A percentile compares a stretch with the other conserved stretches of the same genome.
Evolutionary conservation across 1,140 invertebrate species (phyloP).

Genomic region (Halictus rubicundus): DNA sequence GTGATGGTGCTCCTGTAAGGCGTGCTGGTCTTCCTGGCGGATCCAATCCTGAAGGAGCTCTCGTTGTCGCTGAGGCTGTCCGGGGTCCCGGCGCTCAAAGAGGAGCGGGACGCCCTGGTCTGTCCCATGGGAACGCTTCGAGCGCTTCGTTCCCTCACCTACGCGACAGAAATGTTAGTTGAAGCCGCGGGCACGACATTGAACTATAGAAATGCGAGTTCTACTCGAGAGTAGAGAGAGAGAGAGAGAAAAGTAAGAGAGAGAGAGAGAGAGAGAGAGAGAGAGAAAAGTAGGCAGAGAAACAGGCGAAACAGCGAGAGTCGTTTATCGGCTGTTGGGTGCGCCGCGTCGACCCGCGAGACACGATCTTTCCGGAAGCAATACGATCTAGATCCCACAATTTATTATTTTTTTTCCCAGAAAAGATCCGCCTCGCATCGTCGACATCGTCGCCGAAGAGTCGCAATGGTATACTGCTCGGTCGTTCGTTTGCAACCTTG

Average conservation of each 20-base stretch:
- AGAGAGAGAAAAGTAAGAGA: conserved; percentile 3
- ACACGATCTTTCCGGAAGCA: background rate
- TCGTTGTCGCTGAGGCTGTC: conserved; percentile 94
- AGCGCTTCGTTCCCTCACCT: conserved; percentile 94
- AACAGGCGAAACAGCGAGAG: conserved; percentile 16
- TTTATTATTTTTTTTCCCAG: background rate
- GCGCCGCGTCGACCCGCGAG: conserved; percentile 8
- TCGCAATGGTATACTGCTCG: conserved; percentile 10
- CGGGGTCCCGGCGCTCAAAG: conserved; percentile 90
- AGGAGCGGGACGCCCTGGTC: conserved; percentile 85
- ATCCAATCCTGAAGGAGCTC: conserved; percentile 83
- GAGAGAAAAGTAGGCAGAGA: conserved; percentile 3
- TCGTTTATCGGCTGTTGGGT: conserved; percentile 1
- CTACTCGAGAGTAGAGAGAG: conserved; percentile 16
- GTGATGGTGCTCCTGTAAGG: conserved; percentile 77
- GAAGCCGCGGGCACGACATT: background rate
- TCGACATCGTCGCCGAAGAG: background rate
- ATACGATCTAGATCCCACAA: too few species aligned
- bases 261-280: conserved; percentile 23
- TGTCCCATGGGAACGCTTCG: conserved; percentile 92
- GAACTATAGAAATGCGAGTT: background rate
- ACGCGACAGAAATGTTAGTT: conserved; percentile 57
- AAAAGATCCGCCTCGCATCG: background rate
- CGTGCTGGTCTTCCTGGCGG: conserved; percentile 75
- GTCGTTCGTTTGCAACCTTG: conserved; percentile 41